phyloP scores from a whole-genome alignment of 1,140 invertebrate genomes.

The Argopecten irradians region DNA sequence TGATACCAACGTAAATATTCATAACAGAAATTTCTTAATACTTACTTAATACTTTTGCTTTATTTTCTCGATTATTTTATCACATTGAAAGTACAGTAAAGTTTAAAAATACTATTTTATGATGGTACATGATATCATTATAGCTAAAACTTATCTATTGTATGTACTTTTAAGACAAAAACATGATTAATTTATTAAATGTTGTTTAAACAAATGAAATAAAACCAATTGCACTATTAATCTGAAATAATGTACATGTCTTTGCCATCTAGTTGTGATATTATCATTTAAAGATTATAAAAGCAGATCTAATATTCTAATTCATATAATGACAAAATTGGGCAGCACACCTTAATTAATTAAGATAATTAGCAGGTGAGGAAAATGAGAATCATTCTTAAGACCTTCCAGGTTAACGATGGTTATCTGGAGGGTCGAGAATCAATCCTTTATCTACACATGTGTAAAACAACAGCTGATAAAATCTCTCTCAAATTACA shows the following conservation, averaged over 20 bases:
- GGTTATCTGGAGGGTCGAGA: not conserved
- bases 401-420: not conserved
- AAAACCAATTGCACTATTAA: not conserved
- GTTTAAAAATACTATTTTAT: not conserved
- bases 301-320: not conserved
- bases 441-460: not conserved
- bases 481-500: not conserved
- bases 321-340: not conserved
- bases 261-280: not conserved
- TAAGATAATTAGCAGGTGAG: not conserved
- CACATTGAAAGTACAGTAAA: no score
- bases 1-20: no score
- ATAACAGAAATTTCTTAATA: no score
- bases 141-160: not conserved
- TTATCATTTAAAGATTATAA: not conserved
- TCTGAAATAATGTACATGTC: not conserved
- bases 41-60: no score
- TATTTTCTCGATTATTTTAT: no score
- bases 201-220: not conserved
- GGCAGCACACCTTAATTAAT: conserved; percentile 16
- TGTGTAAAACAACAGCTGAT: not conserved
- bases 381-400: not conserved
- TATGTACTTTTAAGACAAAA: not conserved
- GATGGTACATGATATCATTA: not conserved
- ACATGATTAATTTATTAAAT: not conserved